These are phyloP conservation scores for Apis mellifera DNA, from an alignment of 1,140 invertebrate species.

Conservation along the genomic window Amel_HAv3.1 CM009932.2:9655001-9655500, in stretches of 20 bases:
- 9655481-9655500: conserved; percentile 20
- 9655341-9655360: conserved; percentile 20
- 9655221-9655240: not conserved
- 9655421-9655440: conserved; percentile 62
- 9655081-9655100: conserved; percentile 10
- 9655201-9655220: not conserved
- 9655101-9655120: not conserved
- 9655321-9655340: conserved; percentile 15
- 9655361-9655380: conserved; percentile 34
- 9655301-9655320: conserved; percentile 8
- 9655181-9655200: not conserved
- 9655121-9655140: conserved; percentile 3
- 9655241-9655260: not conserved
- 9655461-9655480: conserved; percentile 65
- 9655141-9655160: not conserved
- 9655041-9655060: not conserved
- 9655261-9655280: not conserved
- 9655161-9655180: not conserved
- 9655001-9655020: not conserved
- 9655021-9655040: not conserved
- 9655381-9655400: conserved; percentile 49
- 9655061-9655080: not conserved
- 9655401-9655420: conserved; percentile 56
- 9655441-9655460: conserved; percentile 59
- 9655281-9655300: not conserved